Percentiles rank a stretch among this genome's conserved stretches.
phyloP scores from a whole-genome alignment of 2,888 invertebrate species.

The Iselma pallidipennis region DNA sequence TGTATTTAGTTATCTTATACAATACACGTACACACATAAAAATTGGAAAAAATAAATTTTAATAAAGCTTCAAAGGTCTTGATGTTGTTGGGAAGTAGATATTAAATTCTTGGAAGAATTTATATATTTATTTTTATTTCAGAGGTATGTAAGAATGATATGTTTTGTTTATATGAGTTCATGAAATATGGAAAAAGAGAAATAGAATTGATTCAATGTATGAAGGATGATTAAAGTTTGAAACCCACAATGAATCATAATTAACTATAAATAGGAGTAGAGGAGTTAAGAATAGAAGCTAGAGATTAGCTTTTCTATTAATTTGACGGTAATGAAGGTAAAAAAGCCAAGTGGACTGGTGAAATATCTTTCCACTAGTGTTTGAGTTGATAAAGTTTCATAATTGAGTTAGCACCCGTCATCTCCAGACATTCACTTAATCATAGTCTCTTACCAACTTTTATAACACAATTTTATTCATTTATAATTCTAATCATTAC shows the following conservation, averaged over 20 bases:
- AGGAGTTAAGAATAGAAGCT: neutral
- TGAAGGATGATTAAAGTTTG: too few relatives aligned
- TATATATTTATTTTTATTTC: neutral
- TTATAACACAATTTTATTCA: conserved; percentile 12
- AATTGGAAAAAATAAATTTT: neutral
- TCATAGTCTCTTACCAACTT: conserved; percentile 42
- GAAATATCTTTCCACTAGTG: conserved; percentile 19
- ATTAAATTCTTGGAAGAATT: neutral
- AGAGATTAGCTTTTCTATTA: neutral
- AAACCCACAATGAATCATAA: too few relatives aligned
- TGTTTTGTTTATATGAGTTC: neutral
- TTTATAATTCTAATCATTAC: neutral
- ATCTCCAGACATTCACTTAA: conserved; percentile 45
- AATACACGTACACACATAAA: neutral
- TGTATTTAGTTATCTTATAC: neutral
- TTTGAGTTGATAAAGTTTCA: conserved; percentile 41
- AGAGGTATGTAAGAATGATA: neutral
- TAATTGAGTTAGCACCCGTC: conserved; percentile 42
- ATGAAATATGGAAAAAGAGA: neutral
- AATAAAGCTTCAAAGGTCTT: neutral
- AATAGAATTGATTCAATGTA: too few relatives aligned
- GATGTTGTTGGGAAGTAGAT: neutral
- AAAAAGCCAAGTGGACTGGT: neutral
- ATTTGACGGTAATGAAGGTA: neutral
- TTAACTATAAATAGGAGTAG: too few relatives aligned